phyloP scores from a whole-genome alignment of 2,888 invertebrate genomes.

The Perdita meconis region DNA sequence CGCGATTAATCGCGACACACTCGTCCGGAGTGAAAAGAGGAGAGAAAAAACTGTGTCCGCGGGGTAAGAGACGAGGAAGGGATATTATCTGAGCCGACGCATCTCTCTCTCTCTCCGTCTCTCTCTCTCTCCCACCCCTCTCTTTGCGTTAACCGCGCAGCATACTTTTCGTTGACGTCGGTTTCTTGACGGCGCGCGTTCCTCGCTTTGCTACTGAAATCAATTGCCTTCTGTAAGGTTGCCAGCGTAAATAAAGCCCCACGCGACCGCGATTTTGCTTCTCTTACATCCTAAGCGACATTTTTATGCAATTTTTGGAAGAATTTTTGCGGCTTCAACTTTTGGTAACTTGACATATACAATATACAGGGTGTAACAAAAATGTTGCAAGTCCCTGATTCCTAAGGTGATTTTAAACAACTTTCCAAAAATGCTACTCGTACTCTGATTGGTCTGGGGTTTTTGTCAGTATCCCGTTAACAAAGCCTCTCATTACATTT shows the following conservation, averaged over 20 bases:
- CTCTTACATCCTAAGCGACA: slow-evolving; percentile 28
- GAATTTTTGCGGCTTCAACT: no score
- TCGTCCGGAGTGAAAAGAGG: slow-evolving; percentile 1
- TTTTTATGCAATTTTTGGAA: neutral
- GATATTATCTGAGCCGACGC: slow-evolving; percentile 44
- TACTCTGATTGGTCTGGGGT: no score
- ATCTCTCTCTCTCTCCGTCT: slow-evolving; percentile 38
- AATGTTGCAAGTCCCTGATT: no score
- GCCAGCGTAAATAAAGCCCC: slow-evolving; percentile 59
- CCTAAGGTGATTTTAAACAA: no score
- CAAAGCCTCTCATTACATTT: no score
- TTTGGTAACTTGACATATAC: no score
- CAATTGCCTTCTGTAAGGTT: slow-evolving; percentile 64
- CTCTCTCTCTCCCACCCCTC: no score
- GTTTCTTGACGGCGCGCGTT: slow-evolving; percentile 19
- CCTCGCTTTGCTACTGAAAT: slow-evolving; percentile 51
- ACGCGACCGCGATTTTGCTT: slow-evolving; percentile 19
- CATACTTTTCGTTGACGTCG: slow-evolving; percentile 49
- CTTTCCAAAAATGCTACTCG: no score
- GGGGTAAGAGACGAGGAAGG: neutral
- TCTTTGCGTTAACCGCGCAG: slow-evolving; percentile 31
- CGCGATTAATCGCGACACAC: slow-evolving; percentile 35
- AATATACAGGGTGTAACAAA: no score
- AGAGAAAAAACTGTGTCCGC: slow-evolving; percentile 7
- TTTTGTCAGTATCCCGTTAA: no score